Base-by-base conservation (phyloP, 2,888 invertebrate species). In the Chromoteleia sp. region DNA sequence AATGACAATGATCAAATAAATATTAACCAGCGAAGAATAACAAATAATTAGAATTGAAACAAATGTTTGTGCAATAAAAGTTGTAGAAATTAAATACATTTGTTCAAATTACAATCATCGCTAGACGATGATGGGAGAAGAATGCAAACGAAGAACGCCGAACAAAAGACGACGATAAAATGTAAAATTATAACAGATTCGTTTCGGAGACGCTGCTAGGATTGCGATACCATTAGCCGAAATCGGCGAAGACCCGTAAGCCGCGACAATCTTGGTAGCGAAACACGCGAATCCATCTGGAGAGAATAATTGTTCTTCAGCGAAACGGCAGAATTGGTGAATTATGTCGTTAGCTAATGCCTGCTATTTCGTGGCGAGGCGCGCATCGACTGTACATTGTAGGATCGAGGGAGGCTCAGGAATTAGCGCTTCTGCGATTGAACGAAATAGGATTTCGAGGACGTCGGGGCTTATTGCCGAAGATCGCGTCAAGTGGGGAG, bases 281-380 rank as follows among this genome's bases (percentile, higher is more conserved):
- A 61, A 71, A 67, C 61, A 56, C 41, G 58, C 6, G 65, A 33
- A 79, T 80, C 39, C 67, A 39, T 58, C 43, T 10, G 45, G 14
- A 41, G 81, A 79, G 80, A 81, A 79, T 68, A 83, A 83, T 83
- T 84, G 86, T 85, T 84, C 82, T 82, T 83, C 50, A 74, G 74
- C 36, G 43, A 77, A 79, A 67, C 39, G 78, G 82, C 83, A 83
- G 83, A 81, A 84, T 82, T 82, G 73, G 86, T 85, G 85, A 88
- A 85, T 88, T 86, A 87, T 86, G 84, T 71, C 83, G 80, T 59
- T 74, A 84, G 84, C 82, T 86, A 86, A 86, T 86, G 83, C 83
- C 83, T 80, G 83, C 84, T 84, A 86, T 86, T 84, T 82, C 83
- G 74, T 63, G 84, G 84, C 83, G 81, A 50, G 25, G 84, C 82